Evolutionary conservation across 2,888 invertebrate species (phyloP).

Genomic region (Scaptomyza parva): DNA sequence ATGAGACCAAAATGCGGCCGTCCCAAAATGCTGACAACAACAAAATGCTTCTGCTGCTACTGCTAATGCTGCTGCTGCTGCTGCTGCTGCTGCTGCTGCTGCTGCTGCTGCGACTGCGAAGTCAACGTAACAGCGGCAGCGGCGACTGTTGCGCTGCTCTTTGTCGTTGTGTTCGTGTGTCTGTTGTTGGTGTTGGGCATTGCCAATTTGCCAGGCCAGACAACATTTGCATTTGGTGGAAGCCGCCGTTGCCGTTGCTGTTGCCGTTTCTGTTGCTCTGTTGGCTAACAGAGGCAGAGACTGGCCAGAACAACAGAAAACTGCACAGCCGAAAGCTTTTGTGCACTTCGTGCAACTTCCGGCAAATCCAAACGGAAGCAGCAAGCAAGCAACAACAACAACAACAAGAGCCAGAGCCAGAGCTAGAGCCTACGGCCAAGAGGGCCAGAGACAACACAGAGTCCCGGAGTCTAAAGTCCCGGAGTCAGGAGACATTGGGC

Average conservation of each 20-base stretch:
- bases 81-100: background rate
- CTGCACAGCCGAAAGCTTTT: conserved; percentile 63
- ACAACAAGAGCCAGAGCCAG: conserved; percentile 21
- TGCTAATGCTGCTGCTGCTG: background rate
- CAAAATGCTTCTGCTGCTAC: conserved; percentile 19
- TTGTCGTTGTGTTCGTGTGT: conserved; percentile 48
- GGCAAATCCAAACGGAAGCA: conserved; percentile 57
- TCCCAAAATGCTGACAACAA: conserved; percentile 33
- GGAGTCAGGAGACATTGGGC: conserved; percentile 16
- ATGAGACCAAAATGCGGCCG: conserved; percentile 37
- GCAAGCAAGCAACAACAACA: conserved; percentile 33
- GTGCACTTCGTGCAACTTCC: conserved; percentile 65
- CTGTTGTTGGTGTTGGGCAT: conserved; percentile 15
- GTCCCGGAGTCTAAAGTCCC: background rate
- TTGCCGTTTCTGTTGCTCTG: conserved; percentile 17
- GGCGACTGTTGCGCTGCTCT: conserved; percentile 51
- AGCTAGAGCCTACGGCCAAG: conserved; percentile 26
- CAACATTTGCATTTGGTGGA: conserved; percentile 54
- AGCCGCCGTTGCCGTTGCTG: conserved; percentile 3
- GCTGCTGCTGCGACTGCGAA: background rate
- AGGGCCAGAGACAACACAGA: conserved; percentile 19
- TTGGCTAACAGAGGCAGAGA: conserved; percentile 47
- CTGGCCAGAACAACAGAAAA: conserved; percentile 25
- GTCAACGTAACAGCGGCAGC: conserved; percentile 23
- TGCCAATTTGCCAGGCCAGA: conserved; percentile 60